Percentiles rank a stretch among this genome's conserved stretches.
phyloP scores from a whole-genome alignment of 2,888 invertebrate genomes.

The Clunio marinus region DNA sequence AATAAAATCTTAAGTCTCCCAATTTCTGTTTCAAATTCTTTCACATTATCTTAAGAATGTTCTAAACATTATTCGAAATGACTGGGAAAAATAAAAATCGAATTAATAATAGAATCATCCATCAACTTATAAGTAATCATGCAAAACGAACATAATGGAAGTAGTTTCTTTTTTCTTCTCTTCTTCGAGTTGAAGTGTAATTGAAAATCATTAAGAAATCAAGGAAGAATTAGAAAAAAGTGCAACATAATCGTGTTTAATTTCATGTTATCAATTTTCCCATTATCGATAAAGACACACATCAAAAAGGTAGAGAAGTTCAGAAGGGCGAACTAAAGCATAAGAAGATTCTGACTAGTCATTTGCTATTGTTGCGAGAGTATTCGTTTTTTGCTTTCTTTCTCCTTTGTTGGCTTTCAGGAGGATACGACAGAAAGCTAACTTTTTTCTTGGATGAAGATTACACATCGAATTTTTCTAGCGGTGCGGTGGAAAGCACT shows the following conservation, averaged over 20 bases:
- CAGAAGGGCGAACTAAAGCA: slow-evolving; percentile 2
- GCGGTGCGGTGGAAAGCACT: background rate
- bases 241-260: slow-evolving; percentile 37
- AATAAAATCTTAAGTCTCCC: too few relatives aligned
- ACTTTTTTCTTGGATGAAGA: slow-evolving; percentile 15
- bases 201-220: slow-evolving; percentile 39
- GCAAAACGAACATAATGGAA: slow-evolving; percentile 5
- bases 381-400: background rate
- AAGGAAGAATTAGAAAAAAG: slow-evolving; percentile 20
- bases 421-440: slow-evolving; percentile 29
- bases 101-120: slow-evolving; percentile 35
- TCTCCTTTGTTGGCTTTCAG: background rate
- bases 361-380: slow-evolving; percentile 10
- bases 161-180: background rate
- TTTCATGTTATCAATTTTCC: slow-evolving; percentile 38
- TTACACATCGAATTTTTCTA: slow-evolving; percentile 15
- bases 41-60: background rate
- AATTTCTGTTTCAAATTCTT: background rate
- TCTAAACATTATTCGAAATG: background rate
- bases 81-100: background rate
- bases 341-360: slow-evolving; percentile 20
- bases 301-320: background rate
- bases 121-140: slow-evolving; percentile 27
- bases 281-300: slow-evolving; percentile 3
- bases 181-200: slow-evolving; percentile 2